These are phyloP conservation scores for Pseudomyrmex pallidus DNA, from an alignment of 1,140 invertebrate species.

Conservation along the genomic window DNA sequence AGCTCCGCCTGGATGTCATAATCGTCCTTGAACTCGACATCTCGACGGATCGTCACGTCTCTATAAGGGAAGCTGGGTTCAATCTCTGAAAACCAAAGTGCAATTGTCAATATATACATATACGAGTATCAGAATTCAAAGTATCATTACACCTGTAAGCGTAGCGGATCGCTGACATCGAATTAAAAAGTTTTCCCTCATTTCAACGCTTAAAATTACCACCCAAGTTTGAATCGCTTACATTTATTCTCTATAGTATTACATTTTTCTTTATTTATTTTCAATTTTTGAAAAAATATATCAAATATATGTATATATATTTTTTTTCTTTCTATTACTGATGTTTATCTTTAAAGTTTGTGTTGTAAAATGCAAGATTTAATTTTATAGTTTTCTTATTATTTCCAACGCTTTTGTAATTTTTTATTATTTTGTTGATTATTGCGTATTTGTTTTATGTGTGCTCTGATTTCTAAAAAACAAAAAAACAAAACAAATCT, in stretches of 20 bases:
- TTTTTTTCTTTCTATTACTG: too few species aligned
- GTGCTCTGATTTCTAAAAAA: too few species aligned
- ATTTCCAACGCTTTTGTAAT: background rate
- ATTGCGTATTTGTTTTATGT: background rate
- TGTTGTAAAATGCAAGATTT: too few species aligned
- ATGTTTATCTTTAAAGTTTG: too few species aligned
- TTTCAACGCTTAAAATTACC: background rate
- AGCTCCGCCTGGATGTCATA: slow-evolving; percentile 93
- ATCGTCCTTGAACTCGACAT: slow-evolving; percentile 91
- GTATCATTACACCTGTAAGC: too few species aligned
- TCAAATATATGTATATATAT: too few species aligned
- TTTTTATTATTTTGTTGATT: background rate
- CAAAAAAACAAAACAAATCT: too few species aligned
- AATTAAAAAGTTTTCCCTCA: background rate
- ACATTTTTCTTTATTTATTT: too few species aligned
- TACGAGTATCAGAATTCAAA: background rate
- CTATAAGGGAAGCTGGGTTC: slow-evolving; percentile 93
- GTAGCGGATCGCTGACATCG: too few species aligned
- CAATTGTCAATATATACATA: background rate
- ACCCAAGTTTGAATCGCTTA: background rate
- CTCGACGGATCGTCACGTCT: slow-evolving; percentile 91
- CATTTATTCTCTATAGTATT: background rate
- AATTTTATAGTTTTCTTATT: too few species aligned
- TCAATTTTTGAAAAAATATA: too few species aligned
- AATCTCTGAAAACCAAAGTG: slow-evolving; percentile 88